Percentiles rank a stretch among this genome's conserved stretches.
These are phyloP conservation scores for Protodeltote pygarga DNA, from an alignment of 2,888 invertebrate genomes.

Conservation along the genomic window DNA sequence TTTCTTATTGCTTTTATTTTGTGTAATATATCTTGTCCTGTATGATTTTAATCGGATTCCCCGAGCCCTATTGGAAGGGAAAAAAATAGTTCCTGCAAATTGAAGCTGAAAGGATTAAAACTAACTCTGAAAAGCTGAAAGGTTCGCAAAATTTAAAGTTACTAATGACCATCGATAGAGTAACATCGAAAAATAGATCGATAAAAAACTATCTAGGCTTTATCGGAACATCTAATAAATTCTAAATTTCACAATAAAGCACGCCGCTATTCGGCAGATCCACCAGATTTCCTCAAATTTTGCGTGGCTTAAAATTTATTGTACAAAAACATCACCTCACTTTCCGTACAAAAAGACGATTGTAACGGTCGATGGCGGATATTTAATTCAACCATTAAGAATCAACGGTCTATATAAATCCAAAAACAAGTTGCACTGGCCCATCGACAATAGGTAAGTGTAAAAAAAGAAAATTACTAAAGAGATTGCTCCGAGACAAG, in stretches of 20 bases:
- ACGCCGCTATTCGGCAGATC: constrained; percentile 10
- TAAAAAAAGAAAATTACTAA: constrained; percentile 63
- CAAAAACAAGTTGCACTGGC: constrained; percentile 66
- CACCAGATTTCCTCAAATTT: constrained; percentile 30
- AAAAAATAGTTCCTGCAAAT: too few species aligned
- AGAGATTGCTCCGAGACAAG: constrained; percentile 68
- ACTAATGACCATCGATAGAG: too few species aligned
- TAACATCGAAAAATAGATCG: too few species aligned
- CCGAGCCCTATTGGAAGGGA: too few species aligned
- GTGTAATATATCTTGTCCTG: too few species aligned
- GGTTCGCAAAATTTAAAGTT: too few species aligned
- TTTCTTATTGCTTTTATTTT: too few species aligned
- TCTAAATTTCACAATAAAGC: constrained; percentile 5
- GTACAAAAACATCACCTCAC: constrained; percentile 44
- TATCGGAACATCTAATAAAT: constrained; percentile 11
- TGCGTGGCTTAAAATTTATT: constrained; percentile 40
- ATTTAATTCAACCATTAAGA: constrained; percentile 68
- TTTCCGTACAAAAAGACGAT: constrained; percentile 53
- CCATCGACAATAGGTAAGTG: constrained; percentile 64
- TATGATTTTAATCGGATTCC: too few species aligned
- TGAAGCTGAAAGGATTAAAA: too few species aligned
- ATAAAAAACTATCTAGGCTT: constrained; percentile 2
- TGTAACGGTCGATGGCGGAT: constrained; percentile 58
- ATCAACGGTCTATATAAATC: constrained; percentile 68
- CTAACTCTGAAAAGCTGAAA: too few species aligned